phyloP scores from a whole-genome alignment of 2,888 invertebrate species.

The Pyralis farinalis region DNA sequence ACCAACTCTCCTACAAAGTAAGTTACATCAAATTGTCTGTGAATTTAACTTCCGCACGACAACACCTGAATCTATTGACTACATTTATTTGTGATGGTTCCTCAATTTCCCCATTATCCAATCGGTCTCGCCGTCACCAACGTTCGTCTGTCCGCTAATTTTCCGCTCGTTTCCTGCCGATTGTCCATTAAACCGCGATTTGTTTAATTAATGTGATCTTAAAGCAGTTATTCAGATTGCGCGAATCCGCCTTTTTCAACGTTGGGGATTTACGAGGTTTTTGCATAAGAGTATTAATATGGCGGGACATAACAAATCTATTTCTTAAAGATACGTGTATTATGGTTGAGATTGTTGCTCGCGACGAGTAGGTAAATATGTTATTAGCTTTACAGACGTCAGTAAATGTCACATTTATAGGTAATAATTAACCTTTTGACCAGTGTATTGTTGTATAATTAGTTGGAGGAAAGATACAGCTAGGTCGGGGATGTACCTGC shows the following conservation, averaged over 20 bases:
- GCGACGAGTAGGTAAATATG: background rate
- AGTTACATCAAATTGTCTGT: no score
- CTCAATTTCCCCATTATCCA: background rate
- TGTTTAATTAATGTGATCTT: conserved; percentile 9
- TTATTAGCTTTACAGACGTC: no score
- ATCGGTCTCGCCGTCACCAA: background rate
- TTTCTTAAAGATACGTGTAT: background rate
- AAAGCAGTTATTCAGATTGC: conserved; percentile 2
- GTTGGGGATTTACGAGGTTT: background rate
- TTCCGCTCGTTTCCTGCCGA: conserved; percentile 1
- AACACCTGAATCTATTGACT: background rate
- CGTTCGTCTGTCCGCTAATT: background rate
- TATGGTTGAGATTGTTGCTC: background rate
- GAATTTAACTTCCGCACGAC: background rate
- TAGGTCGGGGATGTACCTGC: no score
- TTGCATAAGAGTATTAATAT: background rate
- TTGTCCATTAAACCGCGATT: conserved; percentile 4
- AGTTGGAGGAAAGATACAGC: no score
- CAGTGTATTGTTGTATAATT: no score
- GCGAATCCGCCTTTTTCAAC: background rate
- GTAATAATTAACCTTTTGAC: no score
- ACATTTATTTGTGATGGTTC: no score
- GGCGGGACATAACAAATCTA: background rate
- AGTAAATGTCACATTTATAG: no score
- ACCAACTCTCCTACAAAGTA: no score